Evolutionary conservation across 2,797 vertebrate genomes (phyloP).

Genomic region (Darevskia mixta): DNA sequence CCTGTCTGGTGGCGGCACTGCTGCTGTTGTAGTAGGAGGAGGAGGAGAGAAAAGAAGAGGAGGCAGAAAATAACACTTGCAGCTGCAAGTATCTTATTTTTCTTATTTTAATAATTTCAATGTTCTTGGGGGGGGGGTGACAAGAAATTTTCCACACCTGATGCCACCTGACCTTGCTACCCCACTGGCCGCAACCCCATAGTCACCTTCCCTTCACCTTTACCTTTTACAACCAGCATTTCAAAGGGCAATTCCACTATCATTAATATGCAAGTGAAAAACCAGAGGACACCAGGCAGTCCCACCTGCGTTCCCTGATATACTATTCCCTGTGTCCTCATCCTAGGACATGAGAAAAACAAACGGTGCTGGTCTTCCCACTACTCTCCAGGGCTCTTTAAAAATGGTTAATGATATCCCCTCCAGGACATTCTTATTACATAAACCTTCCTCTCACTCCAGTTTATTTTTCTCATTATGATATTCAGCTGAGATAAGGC

Average conservation of each 20-base stretch:
- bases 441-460: background rate
- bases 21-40: too few relatives aligned
- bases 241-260: background rate
- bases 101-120: too few relatives aligned
- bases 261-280: background rate
- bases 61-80: too few relatives aligned
- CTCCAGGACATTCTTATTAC: background rate
- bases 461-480: background rate
- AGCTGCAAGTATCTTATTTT: too few relatives aligned
- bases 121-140: too few relatives aligned
- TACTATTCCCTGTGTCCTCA: fast-evolving
- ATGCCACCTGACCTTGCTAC: too few relatives aligned
- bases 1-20: too few relatives aligned
- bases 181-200: too few relatives aligned
- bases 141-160: too few relatives aligned
- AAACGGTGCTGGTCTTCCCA: background rate
- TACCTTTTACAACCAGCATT: background rate
- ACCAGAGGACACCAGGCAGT: background rate
- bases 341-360: background rate
- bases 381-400: background rate
- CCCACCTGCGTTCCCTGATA: background rate
- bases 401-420: background rate
- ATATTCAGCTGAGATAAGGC: slow-evolving; percentile 3
- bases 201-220: background rate
- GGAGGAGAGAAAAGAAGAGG: too few relatives aligned